Evolutionary conservation across 2,888 invertebrate species (phyloP).

Genomic region (Apantesis nais): DNA sequence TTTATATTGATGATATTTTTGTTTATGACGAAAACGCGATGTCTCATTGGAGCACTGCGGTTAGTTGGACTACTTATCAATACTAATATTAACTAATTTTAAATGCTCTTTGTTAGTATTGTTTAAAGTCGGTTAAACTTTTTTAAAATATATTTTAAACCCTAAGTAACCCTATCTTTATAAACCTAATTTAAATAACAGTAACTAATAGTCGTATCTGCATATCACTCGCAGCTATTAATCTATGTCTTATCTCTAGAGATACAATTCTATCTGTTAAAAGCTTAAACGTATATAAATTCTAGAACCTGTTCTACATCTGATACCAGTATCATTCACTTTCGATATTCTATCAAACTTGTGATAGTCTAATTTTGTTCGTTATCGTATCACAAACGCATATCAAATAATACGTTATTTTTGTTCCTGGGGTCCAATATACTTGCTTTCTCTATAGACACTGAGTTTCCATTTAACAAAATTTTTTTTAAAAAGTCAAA

Average conservation of each 20-base stretch:
- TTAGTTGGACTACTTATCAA: no score
- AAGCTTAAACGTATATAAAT: neutral
- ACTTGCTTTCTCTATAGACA: no score
- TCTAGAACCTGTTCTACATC: neutral
- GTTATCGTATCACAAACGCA: neutral
- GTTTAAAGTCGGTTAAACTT: no score
- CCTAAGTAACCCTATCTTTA: neutral
- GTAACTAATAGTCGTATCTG: slow-evolving; percentile 4
- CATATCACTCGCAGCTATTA: neutral
- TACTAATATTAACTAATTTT: no score
- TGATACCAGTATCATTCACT: neutral
- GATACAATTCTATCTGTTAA: neutral
- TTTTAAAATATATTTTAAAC: no score
- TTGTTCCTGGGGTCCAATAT: no score
- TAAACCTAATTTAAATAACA: neutral
- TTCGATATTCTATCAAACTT: neutral
- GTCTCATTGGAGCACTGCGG: no score
- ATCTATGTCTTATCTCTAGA: slow-evolving; percentile 4
- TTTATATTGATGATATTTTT: no score
- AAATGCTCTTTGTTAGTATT: no score
- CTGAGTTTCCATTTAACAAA: no score
- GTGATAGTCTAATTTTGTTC: neutral
- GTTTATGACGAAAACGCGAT: no score
- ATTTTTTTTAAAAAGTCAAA: no score
- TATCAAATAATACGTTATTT: neutral